These are phyloP conservation scores for Poeciliopsis retropinna DNA, from an alignment of 2,113 vertebrate genomes.

Conservation along the genomic window DNA sequence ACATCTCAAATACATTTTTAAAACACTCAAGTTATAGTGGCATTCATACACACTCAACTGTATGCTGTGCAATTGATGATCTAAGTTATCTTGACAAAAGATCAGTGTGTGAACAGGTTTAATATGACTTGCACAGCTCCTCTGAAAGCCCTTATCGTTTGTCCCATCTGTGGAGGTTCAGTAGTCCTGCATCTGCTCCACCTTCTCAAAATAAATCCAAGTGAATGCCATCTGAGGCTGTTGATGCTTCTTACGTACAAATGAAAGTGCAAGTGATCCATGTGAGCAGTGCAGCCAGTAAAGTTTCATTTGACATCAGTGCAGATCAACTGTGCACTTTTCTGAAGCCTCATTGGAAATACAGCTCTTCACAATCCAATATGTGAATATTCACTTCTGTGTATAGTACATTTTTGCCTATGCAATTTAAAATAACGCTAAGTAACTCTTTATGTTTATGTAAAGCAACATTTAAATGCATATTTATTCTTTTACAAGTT, in stretches of 20 bases:
- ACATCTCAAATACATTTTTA: not conserved
- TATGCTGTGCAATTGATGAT: not conserved
- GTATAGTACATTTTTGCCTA: not conserved
- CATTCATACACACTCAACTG: not conserved
- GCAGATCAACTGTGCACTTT: slow-evolving; percentile 23
- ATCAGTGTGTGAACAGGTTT: not conserved
- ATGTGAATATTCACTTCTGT: not conserved
- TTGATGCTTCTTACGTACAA: slow-evolving; percentile 41
- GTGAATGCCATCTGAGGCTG: slow-evolving; percentile 23
- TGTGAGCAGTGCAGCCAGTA: slow-evolving; percentile 5
- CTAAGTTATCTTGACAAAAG: not conserved
- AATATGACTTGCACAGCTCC: not conserved
- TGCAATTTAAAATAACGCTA: not conserved
- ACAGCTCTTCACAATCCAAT: not conserved
- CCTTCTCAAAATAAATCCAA: slow-evolving; percentile 12
- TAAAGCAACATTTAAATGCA: not conserved
- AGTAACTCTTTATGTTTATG: not conserved
- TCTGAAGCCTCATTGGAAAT: not conserved
- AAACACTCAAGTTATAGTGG: not conserved
- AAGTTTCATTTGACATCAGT: slow-evolving; percentile 13
- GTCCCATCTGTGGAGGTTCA: slow-evolving; percentile 32
- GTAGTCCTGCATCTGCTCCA: slow-evolving; percentile 19
- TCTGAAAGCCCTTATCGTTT: slow-evolving; percentile 7
- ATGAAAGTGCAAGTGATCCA: slow-evolving; percentile 42
- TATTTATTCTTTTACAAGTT: not conserved